Percentiles rank a stretch among this genome's conserved stretches.
phyloP scores from a whole-genome alignment of 2,797 vertebrate species.

The Natrix natrix region DNA sequence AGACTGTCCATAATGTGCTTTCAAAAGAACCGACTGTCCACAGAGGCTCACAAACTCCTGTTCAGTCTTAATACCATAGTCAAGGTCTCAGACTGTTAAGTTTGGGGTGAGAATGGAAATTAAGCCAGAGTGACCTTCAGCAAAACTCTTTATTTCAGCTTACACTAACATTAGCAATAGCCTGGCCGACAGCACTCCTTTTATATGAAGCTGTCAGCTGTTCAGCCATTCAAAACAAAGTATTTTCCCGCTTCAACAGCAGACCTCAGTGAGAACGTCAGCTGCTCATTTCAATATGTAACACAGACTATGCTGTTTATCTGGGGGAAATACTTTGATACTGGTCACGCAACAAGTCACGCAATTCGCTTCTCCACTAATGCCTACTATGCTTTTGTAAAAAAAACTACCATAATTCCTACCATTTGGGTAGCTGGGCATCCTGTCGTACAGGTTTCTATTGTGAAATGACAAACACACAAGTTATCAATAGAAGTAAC shows the following conservation, averaged over 20 bases:
- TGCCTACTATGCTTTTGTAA: not conserved
- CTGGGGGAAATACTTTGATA: not conserved
- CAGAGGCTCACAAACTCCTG: not conserved
- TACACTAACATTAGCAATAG: too few relatives aligned
- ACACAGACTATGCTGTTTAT: not conserved
- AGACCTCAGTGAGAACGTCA: too few relatives aligned
- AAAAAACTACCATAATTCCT: not conserved
- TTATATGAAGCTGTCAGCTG: too few relatives aligned
- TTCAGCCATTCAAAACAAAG: too few relatives aligned
- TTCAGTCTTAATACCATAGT: not conserved
- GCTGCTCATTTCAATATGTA: too few relatives aligned
- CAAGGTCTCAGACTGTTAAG: too few relatives aligned
- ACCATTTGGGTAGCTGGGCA: not conserved
- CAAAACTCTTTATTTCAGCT: too few relatives aligned
- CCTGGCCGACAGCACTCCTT: too few relatives aligned
- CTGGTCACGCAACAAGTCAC: not conserved
- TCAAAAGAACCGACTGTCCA: not conserved
- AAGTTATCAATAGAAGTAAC: not conserved
- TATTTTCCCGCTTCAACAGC: too few relatives aligned
- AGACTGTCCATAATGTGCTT: not conserved
- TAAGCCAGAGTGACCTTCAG: too few relatives aligned
- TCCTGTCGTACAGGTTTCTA: not conserved
- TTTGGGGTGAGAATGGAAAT: too few relatives aligned
- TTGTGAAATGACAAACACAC: not conserved
- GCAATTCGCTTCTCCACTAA: not conserved